Percentiles rank a stretch among this genome's conserved stretches.
Evolutionary conservation across 2,888 invertebrate genomes (phyloP).

Genomic region (Diabrotica balteata): DNA sequence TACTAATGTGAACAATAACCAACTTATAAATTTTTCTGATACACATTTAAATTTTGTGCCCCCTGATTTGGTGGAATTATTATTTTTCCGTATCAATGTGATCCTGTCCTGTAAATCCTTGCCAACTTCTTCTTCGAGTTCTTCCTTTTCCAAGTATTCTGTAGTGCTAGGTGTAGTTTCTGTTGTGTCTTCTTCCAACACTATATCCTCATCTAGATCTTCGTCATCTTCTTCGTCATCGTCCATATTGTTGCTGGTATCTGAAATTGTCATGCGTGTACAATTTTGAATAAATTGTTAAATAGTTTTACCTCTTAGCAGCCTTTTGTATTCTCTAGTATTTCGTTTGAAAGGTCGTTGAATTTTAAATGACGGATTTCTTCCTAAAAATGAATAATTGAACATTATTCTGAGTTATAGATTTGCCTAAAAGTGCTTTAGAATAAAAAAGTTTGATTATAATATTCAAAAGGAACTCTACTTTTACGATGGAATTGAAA

Average conservation of each 20-base stretch:
- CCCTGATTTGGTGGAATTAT: not conserved
- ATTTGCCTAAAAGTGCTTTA: not conserved
- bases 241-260: conserved; percentile 25
- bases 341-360: not conserved
- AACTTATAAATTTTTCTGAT: too few relatives aligned
- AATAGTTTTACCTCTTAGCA: conserved; percentile 10
- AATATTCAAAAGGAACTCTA: too few relatives aligned
- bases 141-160: conserved; percentile 28
- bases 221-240: conserved; percentile 34
- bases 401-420: not conserved
- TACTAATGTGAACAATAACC: too few relatives aligned
- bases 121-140: conserved; percentile 15
- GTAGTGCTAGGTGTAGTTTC: conserved; percentile 15
- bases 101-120: conserved; percentile 14
- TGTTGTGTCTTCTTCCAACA: conserved; percentile 30
- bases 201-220: conserved; percentile 32
- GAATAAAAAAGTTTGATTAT: not conserved
- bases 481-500: too few relatives aligned
- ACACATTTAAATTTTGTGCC: too few relatives aligned
- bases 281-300: not conserved
- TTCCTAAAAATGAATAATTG: too few relatives aligned
- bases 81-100: conserved; percentile 8
- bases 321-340: not conserved
- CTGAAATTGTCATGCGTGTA: not conserved
- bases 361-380: not conserved